These are phyloP conservation scores for Eleginops maclovinus DNA, from an alignment of 2,113 vertebrate species.

Conservation along the genomic window DNA sequence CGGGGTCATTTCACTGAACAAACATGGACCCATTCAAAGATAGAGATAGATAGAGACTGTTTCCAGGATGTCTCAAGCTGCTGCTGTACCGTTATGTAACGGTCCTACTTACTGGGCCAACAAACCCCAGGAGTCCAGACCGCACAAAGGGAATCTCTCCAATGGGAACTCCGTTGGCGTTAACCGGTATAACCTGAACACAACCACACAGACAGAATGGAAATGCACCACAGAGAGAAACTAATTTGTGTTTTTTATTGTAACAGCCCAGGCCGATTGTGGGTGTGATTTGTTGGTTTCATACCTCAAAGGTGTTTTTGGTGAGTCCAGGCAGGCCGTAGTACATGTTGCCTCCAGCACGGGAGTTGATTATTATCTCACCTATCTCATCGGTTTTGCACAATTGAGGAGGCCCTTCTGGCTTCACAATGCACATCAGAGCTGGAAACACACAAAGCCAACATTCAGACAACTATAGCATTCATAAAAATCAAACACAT, in stretches of 20 bases:
- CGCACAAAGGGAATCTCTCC: conserved; percentile 95
- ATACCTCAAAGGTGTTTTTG: conserved; percentile 97
- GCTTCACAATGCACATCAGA: conserved; percentile 95
- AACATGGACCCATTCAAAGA: not conserved
- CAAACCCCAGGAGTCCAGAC: conserved; percentile 94
- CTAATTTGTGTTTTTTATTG: not conserved
- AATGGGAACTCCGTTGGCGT: conserved; percentile 89
- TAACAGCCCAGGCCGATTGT: not conserved
- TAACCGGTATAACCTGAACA: conserved; percentile 93
- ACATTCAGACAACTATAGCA: not conserved
- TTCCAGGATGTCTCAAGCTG: conserved; percentile 4
- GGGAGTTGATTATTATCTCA: conserved; percentile 96
- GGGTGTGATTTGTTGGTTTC: not conserved
- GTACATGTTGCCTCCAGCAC: conserved; percentile 94
- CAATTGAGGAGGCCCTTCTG: conserved; percentile 93
- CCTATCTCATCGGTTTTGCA: conserved; percentile 98
- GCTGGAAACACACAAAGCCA: conserved; percentile 80
- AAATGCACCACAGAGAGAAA: not conserved
- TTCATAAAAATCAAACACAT: not conserved
- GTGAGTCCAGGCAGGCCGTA: conserved; percentile 95
- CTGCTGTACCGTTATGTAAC: conserved; percentile 31
- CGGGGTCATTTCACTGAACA: not conserved
- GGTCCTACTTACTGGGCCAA: conserved; percentile 91
- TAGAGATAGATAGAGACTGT: not conserved
- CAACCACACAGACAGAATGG: not conserved